Evolutionary conservation across 2,888 invertebrate genomes (phyloP).

Genomic region (Spodoptera picta): DNA sequence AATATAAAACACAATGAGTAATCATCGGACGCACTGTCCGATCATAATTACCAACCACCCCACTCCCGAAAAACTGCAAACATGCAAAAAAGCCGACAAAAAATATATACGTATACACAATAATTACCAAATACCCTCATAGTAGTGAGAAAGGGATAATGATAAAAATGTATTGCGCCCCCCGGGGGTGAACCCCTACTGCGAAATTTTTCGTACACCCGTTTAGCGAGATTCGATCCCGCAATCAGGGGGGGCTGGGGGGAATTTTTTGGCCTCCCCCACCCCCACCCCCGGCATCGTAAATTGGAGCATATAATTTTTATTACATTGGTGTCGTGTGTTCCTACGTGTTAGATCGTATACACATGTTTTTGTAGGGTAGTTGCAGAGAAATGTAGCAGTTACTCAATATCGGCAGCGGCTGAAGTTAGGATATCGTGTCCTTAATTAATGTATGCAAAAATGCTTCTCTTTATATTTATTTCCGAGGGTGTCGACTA

Average conservation of each 20-base stretch:
- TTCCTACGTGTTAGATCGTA: constrained; percentile 69
- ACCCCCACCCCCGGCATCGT: constrained; percentile 73
- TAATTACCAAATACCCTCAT: constrained; percentile 83
- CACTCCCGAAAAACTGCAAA: constrained; percentile 53
- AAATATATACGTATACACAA: constrained; percentile 74
- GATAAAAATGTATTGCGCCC: constrained; percentile 85
- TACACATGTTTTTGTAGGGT: constrained; percentile 46
- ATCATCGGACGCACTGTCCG: constrained; percentile 51
- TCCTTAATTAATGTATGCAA: constrained; percentile 39
- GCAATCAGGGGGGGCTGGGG: constrained; percentile 81
- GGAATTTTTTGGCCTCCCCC: constrained; percentile 78
- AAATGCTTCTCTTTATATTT: constrained; percentile 38
- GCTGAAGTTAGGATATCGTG: constrained; percentile 2
- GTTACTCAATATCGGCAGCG: constrained; percentile 30
- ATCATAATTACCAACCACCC: constrained; percentile 48
- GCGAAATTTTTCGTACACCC: constrained; percentile 79
- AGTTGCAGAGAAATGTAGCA: constrained; percentile 28
- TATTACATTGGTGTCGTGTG: constrained; percentile 86
- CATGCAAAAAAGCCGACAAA: constrained; percentile 52
- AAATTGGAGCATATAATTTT: constrained; percentile 89
- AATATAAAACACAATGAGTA: constrained; percentile 46
- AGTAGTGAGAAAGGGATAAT: constrained; percentile 85
- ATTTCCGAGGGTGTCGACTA: constrained; percentile 42
- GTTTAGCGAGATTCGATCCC: constrained; percentile 88
- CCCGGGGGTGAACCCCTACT: constrained; percentile 67